Evolutionary conservation across 2,113 vertebrate species (phyloP).

Genomic region (Heloderma charlesbogerti): DNA sequence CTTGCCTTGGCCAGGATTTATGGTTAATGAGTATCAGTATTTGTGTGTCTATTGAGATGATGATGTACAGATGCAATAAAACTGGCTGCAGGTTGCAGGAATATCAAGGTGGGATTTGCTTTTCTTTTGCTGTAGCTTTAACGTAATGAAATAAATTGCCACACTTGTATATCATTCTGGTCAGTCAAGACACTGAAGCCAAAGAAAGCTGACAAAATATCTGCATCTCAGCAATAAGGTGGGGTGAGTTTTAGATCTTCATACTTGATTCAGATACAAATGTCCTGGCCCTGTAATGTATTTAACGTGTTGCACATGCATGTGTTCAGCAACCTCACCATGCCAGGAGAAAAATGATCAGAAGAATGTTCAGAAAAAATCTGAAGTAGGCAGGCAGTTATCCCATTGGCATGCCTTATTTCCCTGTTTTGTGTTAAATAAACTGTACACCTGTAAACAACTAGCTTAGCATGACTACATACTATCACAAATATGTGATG

Average conservation of each 20-base stretch:
- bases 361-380: neutral
- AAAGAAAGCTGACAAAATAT: neutral
- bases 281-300: neutral
- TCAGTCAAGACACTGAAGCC: neutral
- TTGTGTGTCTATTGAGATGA: neutral
- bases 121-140: neutral
- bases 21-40: neutral
- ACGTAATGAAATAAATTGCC: neutral
- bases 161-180: neutral
- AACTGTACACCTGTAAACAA: neutral
- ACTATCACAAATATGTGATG: neutral
- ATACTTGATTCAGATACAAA: neutral
- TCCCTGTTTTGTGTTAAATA: neutral
- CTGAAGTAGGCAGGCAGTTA: neutral
- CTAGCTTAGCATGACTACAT: neutral
- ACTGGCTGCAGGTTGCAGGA: neutral
- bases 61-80: neutral
- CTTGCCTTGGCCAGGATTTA: conserved; percentile 4
- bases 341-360: neutral
- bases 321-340: neutral
- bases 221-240: neutral
- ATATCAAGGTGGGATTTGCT: neutral
- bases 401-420: neutral
- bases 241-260: neutral
- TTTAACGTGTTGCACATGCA: neutral